Evolutionary conservation across 1,140 invertebrate species (phyloP).

Genomic region (Mizuhopecten yessoensis): DNA sequence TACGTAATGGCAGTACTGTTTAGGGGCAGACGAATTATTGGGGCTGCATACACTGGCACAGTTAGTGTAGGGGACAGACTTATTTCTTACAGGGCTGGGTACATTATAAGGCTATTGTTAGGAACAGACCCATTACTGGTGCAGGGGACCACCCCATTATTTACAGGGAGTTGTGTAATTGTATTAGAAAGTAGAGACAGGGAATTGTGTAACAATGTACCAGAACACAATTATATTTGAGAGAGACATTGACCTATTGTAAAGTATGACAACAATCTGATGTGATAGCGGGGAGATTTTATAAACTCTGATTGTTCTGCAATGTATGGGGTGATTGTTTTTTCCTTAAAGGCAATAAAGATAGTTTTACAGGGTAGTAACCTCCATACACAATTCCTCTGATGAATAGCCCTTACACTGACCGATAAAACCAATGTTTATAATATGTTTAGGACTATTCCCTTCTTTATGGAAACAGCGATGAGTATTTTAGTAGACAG

Average conservation of each 20-base stretch:
- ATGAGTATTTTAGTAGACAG: not conserved
- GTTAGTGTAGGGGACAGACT: too few species aligned
- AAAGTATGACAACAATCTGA: not conserved
- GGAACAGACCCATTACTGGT: too few species aligned
- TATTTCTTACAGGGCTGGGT: too few species aligned
- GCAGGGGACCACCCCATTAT: too few species aligned
- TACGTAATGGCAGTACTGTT: too few species aligned
- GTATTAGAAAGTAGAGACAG: too few species aligned
- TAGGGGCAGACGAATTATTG: too few species aligned
- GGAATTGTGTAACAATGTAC: too few species aligned
- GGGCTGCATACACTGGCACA: too few species aligned
- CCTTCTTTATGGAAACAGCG: not conserved
- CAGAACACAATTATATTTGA: too few species aligned
- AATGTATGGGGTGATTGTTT: not conserved
- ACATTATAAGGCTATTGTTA: too few species aligned
- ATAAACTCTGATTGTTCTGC: not conserved
- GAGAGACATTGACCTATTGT: conserved; percentile 5
- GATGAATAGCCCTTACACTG: not conserved
- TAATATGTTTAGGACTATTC: not conserved
- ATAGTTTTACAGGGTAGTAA: not conserved
- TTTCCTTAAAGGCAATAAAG: not conserved
- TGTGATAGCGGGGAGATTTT: not conserved
- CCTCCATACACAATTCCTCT: not conserved
- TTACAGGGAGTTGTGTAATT: too few species aligned
- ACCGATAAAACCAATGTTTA: not conserved